phyloP scores from a whole-genome alignment of 2,888 invertebrate species.

The Crocallis elinguaria region DNA sequence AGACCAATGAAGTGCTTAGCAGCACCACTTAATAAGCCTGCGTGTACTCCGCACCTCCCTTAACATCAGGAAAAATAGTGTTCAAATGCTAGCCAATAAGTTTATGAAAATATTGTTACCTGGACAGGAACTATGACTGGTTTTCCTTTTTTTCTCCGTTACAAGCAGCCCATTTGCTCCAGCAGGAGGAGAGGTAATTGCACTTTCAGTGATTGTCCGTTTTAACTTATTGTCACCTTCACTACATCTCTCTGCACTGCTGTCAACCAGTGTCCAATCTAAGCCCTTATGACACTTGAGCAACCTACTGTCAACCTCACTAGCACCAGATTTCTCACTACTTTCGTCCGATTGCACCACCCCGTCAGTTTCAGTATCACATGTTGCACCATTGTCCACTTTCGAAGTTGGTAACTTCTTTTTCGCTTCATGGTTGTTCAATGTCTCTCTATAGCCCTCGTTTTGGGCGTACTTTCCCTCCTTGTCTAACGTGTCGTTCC shows the following conservation, averaged over 20 bases:
- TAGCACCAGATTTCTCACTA: conserved; percentile 70
- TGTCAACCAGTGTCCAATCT: conserved; percentile 74
- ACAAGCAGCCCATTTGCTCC: conserved; percentile 86
- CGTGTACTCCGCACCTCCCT: too few relatives aligned
- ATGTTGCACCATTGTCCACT: conserved; percentile 70
- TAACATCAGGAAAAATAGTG: too few relatives aligned
- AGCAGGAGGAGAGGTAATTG: conserved; percentile 76
- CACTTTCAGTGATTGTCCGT: conserved; percentile 77
- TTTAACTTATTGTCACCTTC: conserved; percentile 57
- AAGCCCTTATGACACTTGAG: conserved; percentile 68
- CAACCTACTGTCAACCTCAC: conserved; percentile 70
- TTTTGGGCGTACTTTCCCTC: conserved; percentile 82
- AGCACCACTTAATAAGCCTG: too few relatives aligned
- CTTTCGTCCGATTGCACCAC: conserved; percentile 69
- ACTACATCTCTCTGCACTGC: conserved; percentile 41
- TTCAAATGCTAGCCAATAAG: neutral
- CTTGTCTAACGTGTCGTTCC: conserved; percentile 83
- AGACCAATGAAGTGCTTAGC: too few relatives aligned
- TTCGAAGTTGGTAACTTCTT: conserved; percentile 75
- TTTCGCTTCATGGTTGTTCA: conserved; percentile 72
- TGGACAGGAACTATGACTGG: conserved; percentile 84
- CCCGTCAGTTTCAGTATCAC: conserved; percentile 75
- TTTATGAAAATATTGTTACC: conserved; percentile 56
- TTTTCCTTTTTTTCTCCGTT: conserved; percentile 87
- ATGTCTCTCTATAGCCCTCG: conserved; percentile 79